Base-by-base conservation (phyloP, 1,140 invertebrate genomes). In the Neodiprion lecontei region DNA sequence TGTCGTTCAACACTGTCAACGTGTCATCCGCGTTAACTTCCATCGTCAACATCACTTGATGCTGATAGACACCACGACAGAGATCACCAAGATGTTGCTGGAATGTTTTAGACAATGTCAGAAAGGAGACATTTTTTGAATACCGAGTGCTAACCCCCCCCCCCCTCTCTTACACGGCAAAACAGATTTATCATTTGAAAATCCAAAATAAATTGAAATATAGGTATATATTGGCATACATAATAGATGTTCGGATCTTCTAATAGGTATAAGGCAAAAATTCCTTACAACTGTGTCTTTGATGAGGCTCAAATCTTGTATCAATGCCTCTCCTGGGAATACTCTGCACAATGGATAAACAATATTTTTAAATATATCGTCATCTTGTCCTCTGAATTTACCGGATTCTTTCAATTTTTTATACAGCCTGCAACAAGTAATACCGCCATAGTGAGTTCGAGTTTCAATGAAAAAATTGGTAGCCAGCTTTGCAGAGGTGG, bases 51-150 rank as follows among this genome's bases (percentile, higher is more conserved):
- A 84, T 86, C 49, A 89, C 80, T 73, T 87, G 86, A 23, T 85
- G 79, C 10, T 87, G 84, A 48, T 77, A 75, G 70, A 89, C 84
- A 23, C 82, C 84, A 48, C 80, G 81, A 73, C 88, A 88, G 14
- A 89, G 73, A 53, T 87, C 85, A 12, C 78, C 82, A 10, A 89
- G 78, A 74, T 87, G 86, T 84, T 86, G 82, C 87, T 88, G 49
- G 12, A 82, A 77, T 74, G 23, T 69, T 23, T 70, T 28, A 78
- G 75, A 61, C n/a, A 61, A 40, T 40, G 28, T 40, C 28, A 40
- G 28, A 40, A 40, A 1, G 5, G 5, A 40, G 28, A 40, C 28
- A 40, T 40, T 40, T 40, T 40, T 40, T 40, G 28, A 40, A 40
- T 40, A 40, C 28, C 5, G 28, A 40, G 1, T 40, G 5, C 28